Evolutionary conservation across 2,888 invertebrate species (phyloP).

Genomic region (Theristus sp.): DNA sequence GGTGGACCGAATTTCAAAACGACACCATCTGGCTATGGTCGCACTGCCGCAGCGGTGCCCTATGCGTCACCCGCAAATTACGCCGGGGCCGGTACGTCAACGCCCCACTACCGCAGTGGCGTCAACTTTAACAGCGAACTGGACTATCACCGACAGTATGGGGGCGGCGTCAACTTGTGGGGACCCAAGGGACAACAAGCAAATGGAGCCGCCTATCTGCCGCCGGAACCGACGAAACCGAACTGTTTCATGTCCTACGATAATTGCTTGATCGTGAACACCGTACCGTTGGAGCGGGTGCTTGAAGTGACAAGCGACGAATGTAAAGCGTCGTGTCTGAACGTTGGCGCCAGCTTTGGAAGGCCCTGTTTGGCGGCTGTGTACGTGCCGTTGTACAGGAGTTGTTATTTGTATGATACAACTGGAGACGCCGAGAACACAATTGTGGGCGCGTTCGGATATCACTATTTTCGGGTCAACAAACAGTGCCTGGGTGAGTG

Average conservation of each 20-base stretch:
- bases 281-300: neutral
- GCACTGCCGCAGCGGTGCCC: too few relatives aligned
- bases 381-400: neutral
- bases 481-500: neutral
- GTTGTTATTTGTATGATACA: neutral
- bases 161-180: too few relatives aligned
- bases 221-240: neutral
- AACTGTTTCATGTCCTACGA: neutral
- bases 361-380: neutral
- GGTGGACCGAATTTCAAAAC: too few relatives aligned
- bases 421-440: neutral
- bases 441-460: neutral
- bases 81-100: too few relatives aligned
- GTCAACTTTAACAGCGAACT: too few relatives aligned
- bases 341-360: neutral
- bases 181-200: too few relatives aligned
- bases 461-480: neutral
- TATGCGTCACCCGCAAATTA: too few relatives aligned
- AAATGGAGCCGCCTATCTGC: neutral
- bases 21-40: too few relatives aligned
- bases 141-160: too few relatives aligned
- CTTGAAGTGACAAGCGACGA: neutral
- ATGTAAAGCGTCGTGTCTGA: neutral
- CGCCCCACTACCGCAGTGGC: too few relatives aligned
- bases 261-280: neutral